Evolutionary conservation across 2,797 vertebrate species (phyloP), one percentile per base, ranked within the genome.

Genomic region (Micropoecilia bifurca): DNA sequence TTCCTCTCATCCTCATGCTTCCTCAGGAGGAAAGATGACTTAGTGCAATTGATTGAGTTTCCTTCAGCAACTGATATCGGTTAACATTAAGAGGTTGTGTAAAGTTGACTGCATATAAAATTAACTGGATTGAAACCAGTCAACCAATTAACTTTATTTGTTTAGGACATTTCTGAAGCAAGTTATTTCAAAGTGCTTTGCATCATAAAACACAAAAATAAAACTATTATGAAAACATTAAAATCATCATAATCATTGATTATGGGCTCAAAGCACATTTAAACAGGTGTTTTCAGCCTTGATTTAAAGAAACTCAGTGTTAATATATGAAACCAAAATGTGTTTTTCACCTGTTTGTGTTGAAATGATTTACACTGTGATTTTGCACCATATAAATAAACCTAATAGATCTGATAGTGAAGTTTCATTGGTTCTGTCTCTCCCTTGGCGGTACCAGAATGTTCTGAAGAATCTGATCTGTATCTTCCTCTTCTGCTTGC

Each of bases 401-500:
- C 10, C 12, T 43, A n/a, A 41, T 14, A 69, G 4, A 69, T 39
- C 1, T 43, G 22, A 43, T n/a, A n/a, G 13, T 43, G 5, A 43
- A 13, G 39, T 45, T 69, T 45, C 1, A 22, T 43, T 69, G 66
- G n/a, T 5, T n/a, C 66, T n/a, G 39, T 41, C 63, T 68, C 36
- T 57, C 3, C 3, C 41, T 20, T 68, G 63, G 36, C 0, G 0
- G 63, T n/a, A 69, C 39, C 66, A 69, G 41, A 16, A 28, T 72
- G 71, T 30, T 30, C n/a, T 57, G 55, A 2, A 2, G 48, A 50
- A 7, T 8, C 48, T 55, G 57, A 36, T 94, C 87, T 48, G 59
- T 82, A 93, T 92, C 90, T 87, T 77, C 88, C 76, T 92, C 82
- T 81, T 88, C 79, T 83, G 88, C 87, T 83, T 77, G 71, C 76